Percentiles rank a stretch among this genome's conserved stretches.
These are phyloP conservation scores for Eonycteris spelaea DNA, from an alignment of 2,113 vertebrate genomes.

Conservation along the genomic window DNA sequence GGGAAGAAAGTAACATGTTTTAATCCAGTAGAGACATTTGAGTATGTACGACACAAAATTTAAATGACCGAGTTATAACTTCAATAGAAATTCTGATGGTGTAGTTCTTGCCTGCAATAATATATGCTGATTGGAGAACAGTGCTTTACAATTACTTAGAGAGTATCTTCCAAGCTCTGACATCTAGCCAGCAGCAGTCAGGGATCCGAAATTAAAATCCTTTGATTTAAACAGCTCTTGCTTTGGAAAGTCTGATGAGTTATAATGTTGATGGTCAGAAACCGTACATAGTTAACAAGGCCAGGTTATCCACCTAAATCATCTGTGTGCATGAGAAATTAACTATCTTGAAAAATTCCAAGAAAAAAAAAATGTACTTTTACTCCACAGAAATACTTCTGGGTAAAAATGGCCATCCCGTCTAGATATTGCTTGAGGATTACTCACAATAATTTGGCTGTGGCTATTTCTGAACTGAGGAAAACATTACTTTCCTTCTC, in stretches of 20 bases:
- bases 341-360: conserved; percentile 15
- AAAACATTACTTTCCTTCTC: neutral
- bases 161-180: conserved; percentile 10
- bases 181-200: conserved; percentile 15
- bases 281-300: neutral
- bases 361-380: neutral
- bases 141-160: conserved; percentile 43
- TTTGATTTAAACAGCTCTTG: conserved; percentile 53
- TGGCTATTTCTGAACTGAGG: neutral
- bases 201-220: neutral
- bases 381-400: neutral
- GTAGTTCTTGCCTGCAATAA: conserved; percentile 27
- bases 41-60: conserved; percentile 19
- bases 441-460: neutral
- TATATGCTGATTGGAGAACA: conserved; percentile 56
- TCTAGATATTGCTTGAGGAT: neutral
- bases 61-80: conserved; percentile 34
- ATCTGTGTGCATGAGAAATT: neutral
- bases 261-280: conserved; percentile 49
- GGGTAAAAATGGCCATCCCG: neutral
- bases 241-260: conserved; percentile 47
- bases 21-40: conserved; percentile 34
- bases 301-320: conserved; percentile 42
- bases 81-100: conserved; percentile 23
- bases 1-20: neutral